Percentiles rank a stretch among this genome's conserved stretches.
Conservation (phyloP, 2,113 vertebrate genomes). For the Morone saxatilis region DNA sequence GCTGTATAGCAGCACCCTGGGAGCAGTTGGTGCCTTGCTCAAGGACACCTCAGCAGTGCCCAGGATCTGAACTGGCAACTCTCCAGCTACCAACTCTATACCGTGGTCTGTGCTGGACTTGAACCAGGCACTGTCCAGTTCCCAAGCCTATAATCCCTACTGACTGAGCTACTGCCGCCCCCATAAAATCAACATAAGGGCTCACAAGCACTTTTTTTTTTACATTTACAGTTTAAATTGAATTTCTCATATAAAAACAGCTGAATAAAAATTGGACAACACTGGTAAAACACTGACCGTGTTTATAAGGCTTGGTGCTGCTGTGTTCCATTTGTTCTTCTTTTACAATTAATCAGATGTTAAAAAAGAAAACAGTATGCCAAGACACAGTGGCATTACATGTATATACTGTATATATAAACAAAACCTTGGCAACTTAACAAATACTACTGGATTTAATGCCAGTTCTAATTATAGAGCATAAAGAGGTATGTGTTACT, state of each 20-base stretch:
- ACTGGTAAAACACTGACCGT: neutral
- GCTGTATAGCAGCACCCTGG: no score
- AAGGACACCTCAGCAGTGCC: no score
- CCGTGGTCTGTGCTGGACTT: no score
- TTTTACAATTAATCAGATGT: neutral
- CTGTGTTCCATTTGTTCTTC: neutral
- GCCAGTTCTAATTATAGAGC: neutral
- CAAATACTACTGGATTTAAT: neutral
- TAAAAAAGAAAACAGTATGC: neutral
- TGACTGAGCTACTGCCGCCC: no score
- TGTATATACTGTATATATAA: neutral
- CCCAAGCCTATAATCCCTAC: no score
- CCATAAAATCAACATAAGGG: neutral
- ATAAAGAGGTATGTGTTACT: neutral
- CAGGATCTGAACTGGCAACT: no score
- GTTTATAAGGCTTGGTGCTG: neutral
- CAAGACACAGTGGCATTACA: neutral
- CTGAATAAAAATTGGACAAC: slow-evolving; percentile 6
- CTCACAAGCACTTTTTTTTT: neutral
- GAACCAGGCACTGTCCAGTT: no score
- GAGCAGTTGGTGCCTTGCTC: no score
- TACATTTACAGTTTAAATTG: neutral
- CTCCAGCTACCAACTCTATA: no score
- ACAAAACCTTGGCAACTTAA: slow-evolving; percentile 21
- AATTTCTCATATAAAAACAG: neutral